Evolutionary conservation across 2,797 vertebrate genomes (phyloP).

Genomic region (Semotilus atromaculatus): DNA sequence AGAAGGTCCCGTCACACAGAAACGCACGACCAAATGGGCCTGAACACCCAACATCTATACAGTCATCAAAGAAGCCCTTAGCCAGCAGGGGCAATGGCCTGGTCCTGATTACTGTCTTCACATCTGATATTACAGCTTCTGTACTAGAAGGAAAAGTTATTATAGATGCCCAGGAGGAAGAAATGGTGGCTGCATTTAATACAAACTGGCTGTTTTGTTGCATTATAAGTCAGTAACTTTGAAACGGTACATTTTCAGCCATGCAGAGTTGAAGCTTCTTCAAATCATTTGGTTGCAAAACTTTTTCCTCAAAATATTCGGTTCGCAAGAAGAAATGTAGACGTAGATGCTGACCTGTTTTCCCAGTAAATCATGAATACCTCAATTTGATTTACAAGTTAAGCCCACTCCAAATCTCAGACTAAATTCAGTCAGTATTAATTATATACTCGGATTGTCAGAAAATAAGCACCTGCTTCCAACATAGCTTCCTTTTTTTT

Average conservation of each 20-base stretch:
- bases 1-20: slow-evolving; percentile 49
- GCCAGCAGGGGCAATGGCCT: slow-evolving; percentile 59
- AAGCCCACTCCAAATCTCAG: not conserved
- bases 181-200: slow-evolving; percentile 50
- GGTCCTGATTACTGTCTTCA: slow-evolving; percentile 60
- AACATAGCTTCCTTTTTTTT: too few species aligned
- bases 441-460: not conserved
- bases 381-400: not conserved
- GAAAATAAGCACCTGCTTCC: not conserved
- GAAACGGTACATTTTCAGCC: slow-evolving; percentile 42
- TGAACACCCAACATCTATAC: slow-evolving; percentile 46
- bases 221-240: slow-evolving; percentile 55
- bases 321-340: not conserved
- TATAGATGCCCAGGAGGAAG: slow-evolving; percentile 56
- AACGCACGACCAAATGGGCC: slow-evolving; percentile 51
- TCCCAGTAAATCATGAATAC: not conserved
- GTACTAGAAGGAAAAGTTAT: slow-evolving; percentile 58
- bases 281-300: not conserved
- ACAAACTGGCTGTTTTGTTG: slow-evolving; percentile 45
- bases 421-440: not conserved
- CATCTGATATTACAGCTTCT: slow-evolving; percentile 49
- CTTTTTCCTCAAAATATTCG: not conserved
- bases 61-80: slow-evolving; percentile 60
- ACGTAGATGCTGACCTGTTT: not conserved
- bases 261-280: slow-evolving; percentile 50